A percentile compares a stretch with the other conserved stretches of the same genome.
These are phyloP conservation scores for Tribolium freemani DNA, from an alignment of 2,888 invertebrate genomes.

Conservation along the genomic window DNA sequence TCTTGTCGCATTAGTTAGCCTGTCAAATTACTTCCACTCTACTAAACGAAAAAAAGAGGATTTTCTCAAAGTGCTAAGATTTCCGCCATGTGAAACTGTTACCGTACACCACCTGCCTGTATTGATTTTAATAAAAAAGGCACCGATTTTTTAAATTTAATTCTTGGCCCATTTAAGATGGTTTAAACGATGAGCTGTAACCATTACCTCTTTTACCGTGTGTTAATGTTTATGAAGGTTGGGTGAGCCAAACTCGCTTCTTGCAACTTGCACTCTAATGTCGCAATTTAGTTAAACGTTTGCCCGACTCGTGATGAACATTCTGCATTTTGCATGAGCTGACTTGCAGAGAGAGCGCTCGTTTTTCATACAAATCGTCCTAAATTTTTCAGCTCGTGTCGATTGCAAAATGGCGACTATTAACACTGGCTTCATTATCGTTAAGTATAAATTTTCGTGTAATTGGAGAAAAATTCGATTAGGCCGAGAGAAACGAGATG, in stretches of 20 bases:
- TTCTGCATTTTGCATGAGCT: neutral
- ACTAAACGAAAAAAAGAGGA: neutral
- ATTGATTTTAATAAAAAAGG: neutral
- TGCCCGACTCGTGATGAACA: slow-evolving; percentile 14
- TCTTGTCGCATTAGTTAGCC: neutral
- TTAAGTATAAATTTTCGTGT: slow-evolving; percentile 30
- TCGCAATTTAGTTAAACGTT: slow-evolving; percentile 13
- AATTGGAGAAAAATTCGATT: slow-evolving; percentile 51
- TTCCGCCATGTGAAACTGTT: neutral
- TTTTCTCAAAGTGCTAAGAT: neutral
- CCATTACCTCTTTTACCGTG: slow-evolving; percentile 4
- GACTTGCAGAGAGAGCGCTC: neutral
- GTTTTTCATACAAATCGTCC: neutral
- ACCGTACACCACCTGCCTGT: too few species aligned
- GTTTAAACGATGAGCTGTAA: neutral
- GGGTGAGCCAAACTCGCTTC: neutral
- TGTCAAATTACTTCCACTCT: neutral
- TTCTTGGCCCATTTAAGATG: neutral
- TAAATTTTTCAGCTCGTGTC: neutral
- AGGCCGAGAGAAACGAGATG: slow-evolving; percentile 45
- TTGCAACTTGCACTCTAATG: slow-evolving; percentile 20
- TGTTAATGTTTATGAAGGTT: slow-evolving; percentile 1
- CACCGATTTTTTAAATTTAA: neutral
- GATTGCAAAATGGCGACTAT: neutral
- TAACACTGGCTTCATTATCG: slow-evolving; percentile 9